Evolutionary conservation across 2,797 vertebrate genomes (phyloP).

Genomic region (Typhlichthys subterraneus): DNA sequence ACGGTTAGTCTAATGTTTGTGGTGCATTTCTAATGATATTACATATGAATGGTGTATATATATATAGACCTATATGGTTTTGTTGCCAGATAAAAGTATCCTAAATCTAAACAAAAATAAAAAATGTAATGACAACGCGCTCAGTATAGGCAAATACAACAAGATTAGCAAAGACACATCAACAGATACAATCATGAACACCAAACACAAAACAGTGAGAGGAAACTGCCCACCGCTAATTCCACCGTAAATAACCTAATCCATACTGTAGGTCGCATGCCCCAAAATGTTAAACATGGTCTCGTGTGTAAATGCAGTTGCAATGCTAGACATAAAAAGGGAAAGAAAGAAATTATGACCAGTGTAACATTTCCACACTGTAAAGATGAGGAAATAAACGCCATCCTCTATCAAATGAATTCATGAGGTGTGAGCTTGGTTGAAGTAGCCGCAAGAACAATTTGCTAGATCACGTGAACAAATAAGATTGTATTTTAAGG

Average conservation of each 20-base stretch:
- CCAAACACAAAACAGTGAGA: background rate
- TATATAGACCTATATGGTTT: background rate
- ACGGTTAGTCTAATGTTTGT: background rate
- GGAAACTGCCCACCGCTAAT: background rate
- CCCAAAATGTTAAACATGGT: background rate
- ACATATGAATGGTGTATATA: background rate
- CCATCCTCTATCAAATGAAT: constrained; percentile 80
- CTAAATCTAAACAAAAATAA: too few relatives aligned
- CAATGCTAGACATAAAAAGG: constrained; percentile 23
- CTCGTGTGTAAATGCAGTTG: constrained; percentile 29
- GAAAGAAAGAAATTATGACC: constrained; percentile 44
- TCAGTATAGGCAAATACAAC: too few relatives aligned
- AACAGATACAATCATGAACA: background rate
- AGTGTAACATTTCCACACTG: constrained; percentile 59
- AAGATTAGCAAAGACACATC: background rate
- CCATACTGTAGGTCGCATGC: constrained; percentile 11
- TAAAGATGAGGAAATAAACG: constrained; percentile 71
- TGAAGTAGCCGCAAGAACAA: constrained; percentile 85
- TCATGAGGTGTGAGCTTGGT: constrained; percentile 80
- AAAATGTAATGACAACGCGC: too few relatives aligned
- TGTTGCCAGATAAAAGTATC: too few relatives aligned
- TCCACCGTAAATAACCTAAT: background rate
- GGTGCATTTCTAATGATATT: background rate
- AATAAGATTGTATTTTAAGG: constrained; percentile 95
- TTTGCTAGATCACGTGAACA: constrained; percentile 94